phyloP scores from a whole-genome alignment of 2,797 vertebrate species.

The Melanogrammus aeglefinus region DNA sequence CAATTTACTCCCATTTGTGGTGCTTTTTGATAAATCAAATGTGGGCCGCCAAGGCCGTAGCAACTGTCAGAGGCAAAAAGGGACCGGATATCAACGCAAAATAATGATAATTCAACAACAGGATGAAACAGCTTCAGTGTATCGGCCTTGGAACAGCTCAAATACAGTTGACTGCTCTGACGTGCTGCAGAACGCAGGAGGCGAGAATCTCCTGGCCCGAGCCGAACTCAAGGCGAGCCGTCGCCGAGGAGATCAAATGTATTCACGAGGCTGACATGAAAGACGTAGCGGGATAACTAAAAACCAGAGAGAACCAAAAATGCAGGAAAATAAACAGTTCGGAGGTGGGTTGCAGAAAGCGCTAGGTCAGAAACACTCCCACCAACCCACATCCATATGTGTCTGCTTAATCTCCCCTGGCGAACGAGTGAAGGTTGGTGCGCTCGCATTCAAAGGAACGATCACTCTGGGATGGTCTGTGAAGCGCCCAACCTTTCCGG shows the following conservation, averaged over 20 bases:
- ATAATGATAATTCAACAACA: not conserved
- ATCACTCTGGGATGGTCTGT: constrained; percentile 58
- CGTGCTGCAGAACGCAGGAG: no score
- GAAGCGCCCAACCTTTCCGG: constrained; percentile 55
- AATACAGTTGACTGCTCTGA: not conserved
- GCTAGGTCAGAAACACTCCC: not conserved
- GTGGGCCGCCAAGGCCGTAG: not conserved
- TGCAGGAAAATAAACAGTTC: not conserved
- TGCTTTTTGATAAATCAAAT: not conserved
- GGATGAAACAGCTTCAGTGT: not conserved
- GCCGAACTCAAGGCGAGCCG: not conserved
- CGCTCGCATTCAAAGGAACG: constrained; percentile 59
- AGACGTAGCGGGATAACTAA: not conserved
- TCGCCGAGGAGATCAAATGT: not conserved
- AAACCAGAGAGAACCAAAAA: not conserved
- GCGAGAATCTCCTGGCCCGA: not conserved
- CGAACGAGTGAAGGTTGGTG: constrained; percentile 48
- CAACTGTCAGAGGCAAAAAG: not conserved
- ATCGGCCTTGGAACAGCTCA: not conserved
- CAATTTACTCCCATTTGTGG: not conserved
- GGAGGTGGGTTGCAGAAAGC: no score
- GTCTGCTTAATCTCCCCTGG: constrained; percentile 38
- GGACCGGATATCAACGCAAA: not conserved
- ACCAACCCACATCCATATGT: constrained; percentile 5
- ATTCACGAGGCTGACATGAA: not conserved